Percentiles rank a stretch among this genome's conserved stretches.
phyloP scores from a whole-genome alignment of 1,140 invertebrate species.

The Drosophila kohkoa region DNA sequence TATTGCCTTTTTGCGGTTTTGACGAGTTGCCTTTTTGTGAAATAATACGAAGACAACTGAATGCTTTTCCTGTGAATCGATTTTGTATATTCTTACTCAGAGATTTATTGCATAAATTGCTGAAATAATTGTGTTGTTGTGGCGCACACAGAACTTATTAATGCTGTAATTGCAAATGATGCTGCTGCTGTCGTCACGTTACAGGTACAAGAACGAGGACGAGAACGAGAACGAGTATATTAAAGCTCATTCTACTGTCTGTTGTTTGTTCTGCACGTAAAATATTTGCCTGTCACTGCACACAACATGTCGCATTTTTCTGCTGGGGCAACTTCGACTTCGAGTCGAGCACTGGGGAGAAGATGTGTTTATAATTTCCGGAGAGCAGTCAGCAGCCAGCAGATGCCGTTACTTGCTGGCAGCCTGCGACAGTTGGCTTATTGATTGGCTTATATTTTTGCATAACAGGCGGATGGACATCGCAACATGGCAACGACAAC shows the following conservation, averaged over 20 bases:
- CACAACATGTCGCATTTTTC: conserved; percentile 44
- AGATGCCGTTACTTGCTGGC: conserved; percentile 8
- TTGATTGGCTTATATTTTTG: conserved; percentile 48
- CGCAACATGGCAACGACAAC: neutral
- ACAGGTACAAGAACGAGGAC: neutral
- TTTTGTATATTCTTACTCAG: neutral
- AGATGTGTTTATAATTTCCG: conserved; percentile 72
- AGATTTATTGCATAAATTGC: neutral
- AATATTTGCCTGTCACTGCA: conserved; percentile 77
- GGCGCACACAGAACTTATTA: neutral
- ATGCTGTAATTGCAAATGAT: neutral
- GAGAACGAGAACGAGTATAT: conserved; percentile 3
- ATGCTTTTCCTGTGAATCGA: neutral
- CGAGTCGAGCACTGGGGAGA: neutral
- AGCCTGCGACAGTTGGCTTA: conserved; percentile 39
- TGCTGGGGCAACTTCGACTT: neutral
- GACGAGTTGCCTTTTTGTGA: neutral
- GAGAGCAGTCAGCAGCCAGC: neutral
- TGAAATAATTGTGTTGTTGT: neutral
- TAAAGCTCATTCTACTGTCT: neutral
- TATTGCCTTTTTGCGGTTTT: neutral
- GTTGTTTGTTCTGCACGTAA: conserved; percentile 65
- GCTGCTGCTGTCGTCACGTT: conserved; percentile 2
- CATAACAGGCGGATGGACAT: conserved; percentile 23
- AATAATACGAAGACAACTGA: neutral